phyloP scores from a whole-genome alignment of 2,113 vertebrate genomes.

The Indri indri region DNA sequence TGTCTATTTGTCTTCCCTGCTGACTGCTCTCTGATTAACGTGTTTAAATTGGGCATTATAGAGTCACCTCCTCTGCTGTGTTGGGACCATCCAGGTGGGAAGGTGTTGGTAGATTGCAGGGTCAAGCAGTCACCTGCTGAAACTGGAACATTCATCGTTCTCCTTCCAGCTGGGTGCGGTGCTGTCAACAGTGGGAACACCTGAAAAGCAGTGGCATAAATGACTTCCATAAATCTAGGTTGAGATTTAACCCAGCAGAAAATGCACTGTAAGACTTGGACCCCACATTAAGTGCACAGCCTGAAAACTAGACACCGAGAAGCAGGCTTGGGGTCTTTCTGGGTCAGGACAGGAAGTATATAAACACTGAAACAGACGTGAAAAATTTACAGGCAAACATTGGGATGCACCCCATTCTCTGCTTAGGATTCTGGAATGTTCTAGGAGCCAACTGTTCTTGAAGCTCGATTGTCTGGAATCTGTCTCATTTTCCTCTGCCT shows the following conservation, averaged over 20 bases:
- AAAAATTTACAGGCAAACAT: neutral
- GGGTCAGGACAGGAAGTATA: neutral
- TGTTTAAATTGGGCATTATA: neutral
- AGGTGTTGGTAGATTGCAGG: neutral
- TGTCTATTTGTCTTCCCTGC: neutral
- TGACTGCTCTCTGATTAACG: neutral
- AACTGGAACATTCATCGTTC: neutral
- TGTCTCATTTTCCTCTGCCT: neutral
- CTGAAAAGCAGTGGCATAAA: neutral
- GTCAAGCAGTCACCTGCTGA: neutral
- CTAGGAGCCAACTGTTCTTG: neutral
- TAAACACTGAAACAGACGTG: neutral
- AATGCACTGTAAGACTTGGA: neutral
- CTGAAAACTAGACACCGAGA: neutral
- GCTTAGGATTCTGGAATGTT: neutral
- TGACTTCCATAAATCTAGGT: neutral
- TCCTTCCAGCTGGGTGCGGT: neutral
- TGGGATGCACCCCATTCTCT: neutral
- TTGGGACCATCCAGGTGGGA: fast-evolving
- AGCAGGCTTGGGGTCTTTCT: neutral
- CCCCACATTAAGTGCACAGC: neutral
- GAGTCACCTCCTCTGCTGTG: too few species aligned
- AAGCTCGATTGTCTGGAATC: neutral
- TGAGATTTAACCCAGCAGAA: neutral
- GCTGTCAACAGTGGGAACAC: neutral